These are phyloP conservation scores for human (Homo sapiens) DNA, from an alignment of 2,113 vertebrate species.

Conservation along the genomic window DNA sequence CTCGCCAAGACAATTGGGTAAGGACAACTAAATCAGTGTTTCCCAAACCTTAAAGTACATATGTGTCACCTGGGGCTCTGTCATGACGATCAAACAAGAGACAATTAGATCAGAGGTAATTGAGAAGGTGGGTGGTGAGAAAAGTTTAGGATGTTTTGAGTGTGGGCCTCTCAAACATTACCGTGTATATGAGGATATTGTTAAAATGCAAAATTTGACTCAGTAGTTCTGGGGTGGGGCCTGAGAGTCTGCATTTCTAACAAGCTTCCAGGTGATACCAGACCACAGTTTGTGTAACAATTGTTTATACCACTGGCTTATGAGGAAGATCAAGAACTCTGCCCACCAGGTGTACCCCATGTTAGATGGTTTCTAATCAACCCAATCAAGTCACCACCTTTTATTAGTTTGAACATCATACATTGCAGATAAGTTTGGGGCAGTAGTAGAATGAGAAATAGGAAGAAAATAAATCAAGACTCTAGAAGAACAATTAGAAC, in stretches of 20 bases:
- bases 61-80: background rate
- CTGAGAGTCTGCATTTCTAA: conserved; percentile 7
- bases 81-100: background rate
- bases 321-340: background rate
- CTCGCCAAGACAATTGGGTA: background rate
- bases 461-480: background rate
- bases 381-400: background rate
- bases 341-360: no score
- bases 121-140: no score
- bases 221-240: background rate
- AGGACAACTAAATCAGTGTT: background rate
- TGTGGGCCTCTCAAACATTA: background rate
- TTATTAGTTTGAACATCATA: background rate
- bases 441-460: background rate
- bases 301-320: background rate
- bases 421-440: background rate
- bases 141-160: no score
- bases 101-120: background rate
- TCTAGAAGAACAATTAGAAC: conserved; percentile 15
- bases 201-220: background rate
- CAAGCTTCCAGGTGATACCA: background rate
- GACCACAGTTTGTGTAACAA: background rate
- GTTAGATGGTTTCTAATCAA: background rate
- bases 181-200: background rate
- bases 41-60: background rate